Conservation (phyloP, 2,797 vertebrate species). For the Dipus sagitta region DNA sequence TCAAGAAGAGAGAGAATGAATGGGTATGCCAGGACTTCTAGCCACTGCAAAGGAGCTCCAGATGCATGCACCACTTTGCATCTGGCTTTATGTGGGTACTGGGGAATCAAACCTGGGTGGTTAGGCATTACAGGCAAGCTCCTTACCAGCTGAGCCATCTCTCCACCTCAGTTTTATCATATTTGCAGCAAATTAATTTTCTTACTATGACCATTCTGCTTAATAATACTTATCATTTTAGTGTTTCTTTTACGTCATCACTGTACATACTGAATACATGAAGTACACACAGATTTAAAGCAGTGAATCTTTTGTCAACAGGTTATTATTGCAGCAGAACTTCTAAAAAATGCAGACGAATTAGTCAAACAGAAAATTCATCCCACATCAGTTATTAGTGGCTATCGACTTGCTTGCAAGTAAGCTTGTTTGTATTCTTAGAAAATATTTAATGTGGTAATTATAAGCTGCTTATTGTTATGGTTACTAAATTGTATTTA, state of each 20-base stretch:
- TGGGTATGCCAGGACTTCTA: too few relatives aligned
- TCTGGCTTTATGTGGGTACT: too few relatives aligned
- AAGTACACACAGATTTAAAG: not conserved
- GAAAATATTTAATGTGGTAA: constrained; percentile 19
- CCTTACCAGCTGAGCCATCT: too few relatives aligned
- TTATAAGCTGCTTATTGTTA: not conserved
- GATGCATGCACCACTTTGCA: too few relatives aligned
- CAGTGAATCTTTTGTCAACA: constrained; percentile 78
- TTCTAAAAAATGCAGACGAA: constrained; percentile 98
- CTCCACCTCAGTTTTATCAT: not conserved
- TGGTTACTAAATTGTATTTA: not conserved
- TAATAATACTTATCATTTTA: not conserved
- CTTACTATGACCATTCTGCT: not conserved
- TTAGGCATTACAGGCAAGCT: too few relatives aligned
- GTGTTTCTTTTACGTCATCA: not conserved
- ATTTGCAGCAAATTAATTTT: not conserved
- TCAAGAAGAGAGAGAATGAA: too few relatives aligned
- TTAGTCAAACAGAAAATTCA: constrained; percentile 99
- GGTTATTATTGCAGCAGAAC: constrained; percentile 98
- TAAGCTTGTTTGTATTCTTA: constrained; percentile 86
- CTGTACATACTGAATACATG: too few relatives aligned
- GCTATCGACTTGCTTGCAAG: constrained; percentile 99
- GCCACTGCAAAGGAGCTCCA: too few relatives aligned
- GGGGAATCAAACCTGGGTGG: too few relatives aligned
- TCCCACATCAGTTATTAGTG: constrained; percentile 97